Conservation (phyloP, 2,113 vertebrate species). For the Passer montanus region DNA sequence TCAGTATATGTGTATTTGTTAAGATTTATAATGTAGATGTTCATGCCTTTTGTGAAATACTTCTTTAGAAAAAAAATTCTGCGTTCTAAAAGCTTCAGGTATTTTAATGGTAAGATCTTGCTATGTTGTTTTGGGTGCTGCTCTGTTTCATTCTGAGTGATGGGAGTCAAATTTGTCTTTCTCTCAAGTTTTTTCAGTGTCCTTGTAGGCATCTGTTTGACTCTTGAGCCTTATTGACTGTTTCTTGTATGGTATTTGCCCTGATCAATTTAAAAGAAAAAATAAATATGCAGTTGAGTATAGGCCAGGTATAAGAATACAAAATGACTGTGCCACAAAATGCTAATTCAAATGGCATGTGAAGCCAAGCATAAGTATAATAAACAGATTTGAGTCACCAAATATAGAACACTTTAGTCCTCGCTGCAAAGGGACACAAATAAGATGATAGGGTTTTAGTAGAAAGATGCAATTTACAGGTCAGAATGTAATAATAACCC, state of each 20-base stretch:
- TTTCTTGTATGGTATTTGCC: neutral
- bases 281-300: neutral
- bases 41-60: neutral
- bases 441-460: slow-evolving; percentile 84
- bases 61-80: neutral
- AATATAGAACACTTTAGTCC: slow-evolving; percentile 78
- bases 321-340: slow-evolving; percentile 53
- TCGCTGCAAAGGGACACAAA: slow-evolving; percentile 76
- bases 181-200: neutral
- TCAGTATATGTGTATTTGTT: neutral
- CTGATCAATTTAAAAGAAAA: neutral
- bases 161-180: neutral
- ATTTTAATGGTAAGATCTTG: neutral
- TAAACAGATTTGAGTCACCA: slow-evolving; percentile 86
- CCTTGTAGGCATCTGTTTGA: neutral
- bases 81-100: neutral
- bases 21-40: neutral
- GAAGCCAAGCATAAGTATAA: slow-evolving; percentile 80
- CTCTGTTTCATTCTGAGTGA: neutral
- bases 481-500: slow-evolving; percentile 85
- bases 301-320: slow-evolving; percentile 65
- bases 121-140: neutral
- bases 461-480: slow-evolving; percentile 85
- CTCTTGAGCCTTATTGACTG: neutral
- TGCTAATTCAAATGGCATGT: slow-evolving; percentile 75